These are phyloP conservation scores for Sericinus montela DNA, from an alignment of 2,888 invertebrate species.

Conservation along the genomic window DNA sequence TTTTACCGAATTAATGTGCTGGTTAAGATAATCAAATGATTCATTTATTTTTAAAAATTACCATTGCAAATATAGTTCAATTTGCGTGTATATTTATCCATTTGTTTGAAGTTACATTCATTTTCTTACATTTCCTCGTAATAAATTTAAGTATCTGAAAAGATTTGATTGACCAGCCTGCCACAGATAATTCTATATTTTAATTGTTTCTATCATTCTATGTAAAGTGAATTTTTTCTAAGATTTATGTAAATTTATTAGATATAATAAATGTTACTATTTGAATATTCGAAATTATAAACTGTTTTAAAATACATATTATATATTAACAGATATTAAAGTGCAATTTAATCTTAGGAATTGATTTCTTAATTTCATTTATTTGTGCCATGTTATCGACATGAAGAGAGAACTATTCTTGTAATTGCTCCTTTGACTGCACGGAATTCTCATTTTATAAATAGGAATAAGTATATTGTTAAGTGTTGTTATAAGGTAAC, in stretches of 20 bases:
- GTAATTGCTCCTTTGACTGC: constrained; percentile 23
- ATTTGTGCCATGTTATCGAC: constrained; percentile 58
- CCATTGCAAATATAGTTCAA: too few species aligned
- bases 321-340: constrained; percentile 7
- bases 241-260: constrained; percentile 17
- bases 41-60: too few species aligned
- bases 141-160: too few species aligned
- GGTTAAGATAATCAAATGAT: too few species aligned
- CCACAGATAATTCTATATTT: too few species aligned
- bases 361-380: constrained; percentile 38
- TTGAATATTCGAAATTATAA: constrained; percentile 18
- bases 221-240: constrained; percentile 11
- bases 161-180: too few species aligned
- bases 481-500: constrained; percentile 58
- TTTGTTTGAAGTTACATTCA: too few species aligned
- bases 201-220: neutral
- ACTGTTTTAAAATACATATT: constrained; percentile 16
- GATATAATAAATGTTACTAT: constrained; percentile 11
- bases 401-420: constrained; percentile 22
- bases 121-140: too few species aligned
- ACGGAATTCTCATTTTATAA: constrained; percentile 19
- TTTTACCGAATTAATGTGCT: constrained; percentile 8
- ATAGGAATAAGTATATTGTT: constrained; percentile 24
- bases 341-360: constrained; percentile 13
- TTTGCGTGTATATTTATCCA: too few species aligned